These are phyloP conservation scores for Nestor notabilis DNA, from an alignment of 2,113 vertebrate genomes.

Conservation along the genomic window DNA sequence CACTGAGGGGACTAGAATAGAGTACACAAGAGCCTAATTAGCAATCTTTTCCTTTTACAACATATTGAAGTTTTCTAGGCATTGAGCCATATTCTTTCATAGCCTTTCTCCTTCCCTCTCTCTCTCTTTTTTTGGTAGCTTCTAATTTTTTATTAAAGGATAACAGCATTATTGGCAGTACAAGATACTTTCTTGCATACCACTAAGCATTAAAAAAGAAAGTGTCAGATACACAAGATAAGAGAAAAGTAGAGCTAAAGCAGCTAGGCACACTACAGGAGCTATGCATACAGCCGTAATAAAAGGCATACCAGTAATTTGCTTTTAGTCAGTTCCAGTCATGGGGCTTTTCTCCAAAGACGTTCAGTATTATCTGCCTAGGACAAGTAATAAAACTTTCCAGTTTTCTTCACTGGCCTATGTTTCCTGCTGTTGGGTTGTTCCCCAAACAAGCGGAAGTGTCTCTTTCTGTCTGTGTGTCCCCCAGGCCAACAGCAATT, in stretches of 20 bases:
- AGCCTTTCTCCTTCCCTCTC: conserved; percentile 3
- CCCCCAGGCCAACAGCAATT: neutral
- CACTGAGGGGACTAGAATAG: conserved; percentile 17
- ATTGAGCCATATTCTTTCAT: conserved; percentile 39
- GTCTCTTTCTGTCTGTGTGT: neutral
- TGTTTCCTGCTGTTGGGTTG: neutral
- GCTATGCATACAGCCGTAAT: neutral
- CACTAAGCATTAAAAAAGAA: conserved; percentile 19
- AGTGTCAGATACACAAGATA: neutral
- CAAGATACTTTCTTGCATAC: conserved; percentile 4
- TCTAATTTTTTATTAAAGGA: conserved; percentile 57
- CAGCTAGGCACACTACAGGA: neutral
- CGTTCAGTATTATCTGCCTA: neutral
- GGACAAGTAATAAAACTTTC: neutral
- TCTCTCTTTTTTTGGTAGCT: neutral
- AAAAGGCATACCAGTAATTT: neutral
- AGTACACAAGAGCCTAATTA: conserved; percentile 57
- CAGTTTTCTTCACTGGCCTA: neutral
- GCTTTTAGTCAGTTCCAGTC: conserved; percentile 11
- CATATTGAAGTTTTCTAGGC: conserved; percentile 72
- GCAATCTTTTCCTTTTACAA: conserved; percentile 54
- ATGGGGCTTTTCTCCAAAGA: neutral
- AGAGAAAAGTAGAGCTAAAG: neutral
- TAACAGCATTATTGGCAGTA: conserved; percentile 41
- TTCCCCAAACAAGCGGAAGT: neutral